Percentiles rank a stretch among this genome's conserved stretches.
Evolutionary conservation across 2,888 invertebrate species (phyloP).

Genomic region (Macrophya alboannulata): DNA sequence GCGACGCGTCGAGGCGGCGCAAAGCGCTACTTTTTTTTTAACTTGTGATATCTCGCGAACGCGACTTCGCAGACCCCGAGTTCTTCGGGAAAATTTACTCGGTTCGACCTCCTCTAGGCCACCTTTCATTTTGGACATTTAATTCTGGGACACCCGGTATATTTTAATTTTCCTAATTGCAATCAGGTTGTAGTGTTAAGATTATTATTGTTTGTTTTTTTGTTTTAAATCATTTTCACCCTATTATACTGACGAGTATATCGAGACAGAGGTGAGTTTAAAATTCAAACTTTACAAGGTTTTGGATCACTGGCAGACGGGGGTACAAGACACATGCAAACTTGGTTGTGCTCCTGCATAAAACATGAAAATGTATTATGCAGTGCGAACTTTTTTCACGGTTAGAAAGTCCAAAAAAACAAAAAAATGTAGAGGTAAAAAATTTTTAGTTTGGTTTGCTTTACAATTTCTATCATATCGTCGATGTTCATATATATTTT

Average conservation of each 20-base stretch:
- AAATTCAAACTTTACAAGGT: constrained; percentile 44
- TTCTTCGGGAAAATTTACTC: too few species aligned
- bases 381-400: constrained; percentile 44
- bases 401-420: constrained; percentile 13
- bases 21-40: too few species aligned
- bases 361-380: constrained; percentile 49
- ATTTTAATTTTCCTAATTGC: constrained; percentile 33
- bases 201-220: neutral
- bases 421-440: constrained; percentile 6
- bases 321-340: constrained; percentile 23
- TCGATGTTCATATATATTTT: neutral
- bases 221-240: neutral
- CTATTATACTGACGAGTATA: too few species aligned
- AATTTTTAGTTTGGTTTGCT: constrained; percentile 25
- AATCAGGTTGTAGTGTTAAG: neutral
- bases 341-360: constrained; percentile 46
- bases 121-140: too few species aligned
- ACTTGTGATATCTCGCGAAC: too few species aligned
- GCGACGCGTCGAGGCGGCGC: too few species aligned
- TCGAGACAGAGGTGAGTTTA: neutral
- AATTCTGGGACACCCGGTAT: too few species aligned
- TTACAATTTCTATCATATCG: neutral
- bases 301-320: constrained; percentile 14
- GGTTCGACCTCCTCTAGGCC: too few species aligned
- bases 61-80: too few species aligned